phyloP scores from a whole-genome alignment of 2,797 vertebrate species.

The Melanogrammus aeglefinus region DNA sequence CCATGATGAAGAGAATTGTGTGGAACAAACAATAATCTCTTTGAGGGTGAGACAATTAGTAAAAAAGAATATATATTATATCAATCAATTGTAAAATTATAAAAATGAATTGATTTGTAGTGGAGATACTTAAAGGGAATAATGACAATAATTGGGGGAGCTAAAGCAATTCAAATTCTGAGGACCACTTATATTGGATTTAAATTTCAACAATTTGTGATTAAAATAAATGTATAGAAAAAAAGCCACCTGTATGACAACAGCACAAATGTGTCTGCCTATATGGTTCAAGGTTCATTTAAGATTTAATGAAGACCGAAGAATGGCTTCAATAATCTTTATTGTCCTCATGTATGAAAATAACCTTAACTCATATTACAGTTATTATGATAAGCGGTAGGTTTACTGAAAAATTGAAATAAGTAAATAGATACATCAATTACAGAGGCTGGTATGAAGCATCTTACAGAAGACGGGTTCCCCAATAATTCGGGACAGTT shows the following conservation, averaged over 20 bases:
- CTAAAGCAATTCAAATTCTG: background rate
- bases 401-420: background rate
- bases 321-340: background rate
- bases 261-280: background rate
- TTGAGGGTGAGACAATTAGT: background rate
- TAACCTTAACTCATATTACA: background rate
- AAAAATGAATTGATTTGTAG: too few species aligned
- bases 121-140: background rate
- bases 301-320: too few species aligned
- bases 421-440: background rate
- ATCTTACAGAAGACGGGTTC: background rate
- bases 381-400: background rate
- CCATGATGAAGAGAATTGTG: background rate
- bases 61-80: background rate
- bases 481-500: conserved; percentile 8
- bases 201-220: background rate
- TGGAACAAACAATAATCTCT: background rate
- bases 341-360: background rate
- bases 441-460: background rate
- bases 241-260: background rate
- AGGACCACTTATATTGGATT: background rate
- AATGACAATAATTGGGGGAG: background rate
- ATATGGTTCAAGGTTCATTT: background rate
- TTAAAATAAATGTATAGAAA: background rate
- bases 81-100: too few species aligned